Evolutionary conservation across 2,797 vertebrate species (phyloP).

Genomic region (Pelochelys cantorii): DNA sequence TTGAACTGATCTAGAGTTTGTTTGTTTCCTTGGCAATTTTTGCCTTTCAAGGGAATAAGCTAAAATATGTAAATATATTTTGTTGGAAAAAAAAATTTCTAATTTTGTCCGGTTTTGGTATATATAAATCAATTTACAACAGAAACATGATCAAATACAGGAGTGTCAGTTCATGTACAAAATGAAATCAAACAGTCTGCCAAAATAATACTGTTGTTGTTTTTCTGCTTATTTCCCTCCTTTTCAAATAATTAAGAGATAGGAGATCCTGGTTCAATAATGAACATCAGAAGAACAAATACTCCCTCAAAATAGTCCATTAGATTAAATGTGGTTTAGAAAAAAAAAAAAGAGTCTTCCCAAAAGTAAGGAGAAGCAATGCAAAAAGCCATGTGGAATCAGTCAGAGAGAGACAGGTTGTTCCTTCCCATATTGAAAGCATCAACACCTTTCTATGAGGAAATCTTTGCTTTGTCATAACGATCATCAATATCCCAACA

Average conservation of each 20-base stretch:
- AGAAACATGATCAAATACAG: neutral
- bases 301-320: neutral
- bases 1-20: neutral
- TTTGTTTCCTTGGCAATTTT: neutral
- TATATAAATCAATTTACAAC: neutral
- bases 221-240: neutral
- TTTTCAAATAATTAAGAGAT: neutral
- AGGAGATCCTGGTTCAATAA: neutral
- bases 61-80: neutral
- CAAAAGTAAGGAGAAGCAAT: neutral
- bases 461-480: neutral
- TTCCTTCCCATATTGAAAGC: neutral
- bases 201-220: neutral
- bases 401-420: neutral
- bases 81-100: neutral
- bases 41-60: neutral
- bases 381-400: neutral
- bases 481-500: neutral
- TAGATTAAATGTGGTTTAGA: neutral
- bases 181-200: neutral
- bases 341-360: neutral
- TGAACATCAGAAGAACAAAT: neutral
- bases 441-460: neutral
- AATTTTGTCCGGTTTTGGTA: neutral
- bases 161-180: neutral